phyloP scores from a whole-genome alignment of 2,797 vertebrate genomes.

The Mionectes olivaceus region DNA sequence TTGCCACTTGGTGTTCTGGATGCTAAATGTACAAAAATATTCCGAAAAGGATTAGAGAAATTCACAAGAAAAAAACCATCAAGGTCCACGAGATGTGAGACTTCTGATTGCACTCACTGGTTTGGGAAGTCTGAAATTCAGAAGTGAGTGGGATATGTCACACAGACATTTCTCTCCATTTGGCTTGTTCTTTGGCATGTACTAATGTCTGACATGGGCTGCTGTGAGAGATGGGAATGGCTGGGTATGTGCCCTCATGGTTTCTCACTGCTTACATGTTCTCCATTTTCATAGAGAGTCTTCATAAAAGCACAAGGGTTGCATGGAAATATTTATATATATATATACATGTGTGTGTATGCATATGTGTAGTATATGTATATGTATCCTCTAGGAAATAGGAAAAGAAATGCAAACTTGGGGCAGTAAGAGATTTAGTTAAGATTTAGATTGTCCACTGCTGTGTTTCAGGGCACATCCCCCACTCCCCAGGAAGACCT shows the following conservation, averaged over 20 bases:
- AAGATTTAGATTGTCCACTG: background rate
- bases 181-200: background rate
- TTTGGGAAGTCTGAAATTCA: background rate
- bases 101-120: fast-evolving
- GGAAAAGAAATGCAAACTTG: background rate
- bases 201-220: background rate
- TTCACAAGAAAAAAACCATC: background rate
- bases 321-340: background rate
- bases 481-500: background rate
- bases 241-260: background rate
- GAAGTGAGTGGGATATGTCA: background rate
- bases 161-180: background rate
- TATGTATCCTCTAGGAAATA: background rate
- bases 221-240: background rate
- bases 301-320: background rate
- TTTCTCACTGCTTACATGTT: background rate
- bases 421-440: background rate
- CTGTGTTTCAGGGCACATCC: background rate
- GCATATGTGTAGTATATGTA: background rate
- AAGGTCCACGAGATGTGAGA: background rate
- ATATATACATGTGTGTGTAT: background rate
- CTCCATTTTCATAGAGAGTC: background rate
- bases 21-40: background rate
- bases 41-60: background rate
- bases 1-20: background rate